A percentile compares a stretch with the other conserved stretches of the same genome.
Evolutionary conservation across 2,113 vertebrate genomes (phyloP).

Genomic region (Ammodytes marinus): DNA sequence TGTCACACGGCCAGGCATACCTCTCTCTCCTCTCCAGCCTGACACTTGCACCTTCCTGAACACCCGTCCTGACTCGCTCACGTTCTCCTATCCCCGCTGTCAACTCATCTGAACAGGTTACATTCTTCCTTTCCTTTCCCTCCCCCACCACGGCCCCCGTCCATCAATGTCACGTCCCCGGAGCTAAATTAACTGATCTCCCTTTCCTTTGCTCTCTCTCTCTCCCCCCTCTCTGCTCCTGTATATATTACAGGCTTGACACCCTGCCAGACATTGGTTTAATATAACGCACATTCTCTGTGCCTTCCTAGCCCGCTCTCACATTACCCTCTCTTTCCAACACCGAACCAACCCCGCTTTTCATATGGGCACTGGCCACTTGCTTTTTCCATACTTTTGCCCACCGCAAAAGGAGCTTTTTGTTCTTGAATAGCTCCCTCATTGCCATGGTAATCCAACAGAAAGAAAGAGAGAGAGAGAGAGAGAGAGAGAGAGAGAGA

Average conservation of each 20-base stretch:
- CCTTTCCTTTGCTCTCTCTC: constrained; percentile 52
- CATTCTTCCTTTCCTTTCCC: constrained; percentile 43
- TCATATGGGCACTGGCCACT: constrained; percentile 69
- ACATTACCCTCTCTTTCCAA: constrained; percentile 80
- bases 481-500: constrained; percentile 26
- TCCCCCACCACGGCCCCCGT: constrained; percentile 41
- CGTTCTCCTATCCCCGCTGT: constrained; percentile 24
- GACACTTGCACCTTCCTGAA: constrained; percentile 71
- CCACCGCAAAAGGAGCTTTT: constrained; percentile 76
- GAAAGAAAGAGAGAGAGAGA: constrained; percentile 50
- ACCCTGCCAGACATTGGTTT: constrained; percentile 78
- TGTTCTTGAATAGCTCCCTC: constrained; percentile 80
- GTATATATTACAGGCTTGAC: constrained; percentile 74
- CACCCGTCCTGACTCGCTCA: constrained; percentile 54
- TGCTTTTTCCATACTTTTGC: constrained; percentile 77
- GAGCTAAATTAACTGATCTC: constrained; percentile 75
- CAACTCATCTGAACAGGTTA: constrained; percentile 52
- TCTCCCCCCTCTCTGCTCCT: constrained; percentile 41
- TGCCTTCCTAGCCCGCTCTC: constrained; percentile 74
- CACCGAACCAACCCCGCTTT: constrained; percentile 67
- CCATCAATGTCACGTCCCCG: constrained; percentile 74
- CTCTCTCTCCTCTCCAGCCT: constrained; percentile 69
- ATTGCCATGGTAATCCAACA: constrained; percentile 81
- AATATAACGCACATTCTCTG: constrained; percentile 80
- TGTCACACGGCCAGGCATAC: constrained; percentile 82